Conservation (phyloP, 2,797 vertebrate genomes). For the Thunnus albacares region DNA sequence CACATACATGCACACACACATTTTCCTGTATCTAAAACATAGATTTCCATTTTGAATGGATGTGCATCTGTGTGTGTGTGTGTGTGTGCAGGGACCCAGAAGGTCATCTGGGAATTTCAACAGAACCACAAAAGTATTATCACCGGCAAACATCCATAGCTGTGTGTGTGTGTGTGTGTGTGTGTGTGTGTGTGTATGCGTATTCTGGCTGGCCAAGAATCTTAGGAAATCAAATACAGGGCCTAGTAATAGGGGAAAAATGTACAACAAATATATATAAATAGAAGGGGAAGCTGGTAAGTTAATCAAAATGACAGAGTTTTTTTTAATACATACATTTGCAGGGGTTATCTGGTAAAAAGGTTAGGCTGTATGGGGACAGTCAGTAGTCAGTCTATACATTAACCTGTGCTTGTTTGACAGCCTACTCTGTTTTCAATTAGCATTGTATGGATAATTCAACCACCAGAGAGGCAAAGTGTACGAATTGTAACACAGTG, state of each 20-base stretch:
- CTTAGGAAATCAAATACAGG: not conserved
- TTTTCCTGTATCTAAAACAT: conserved; percentile 46
- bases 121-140: conserved; percentile 36
- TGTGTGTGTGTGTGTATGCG: not conserved
- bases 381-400: conserved; percentile 58
- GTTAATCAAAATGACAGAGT: not conserved
- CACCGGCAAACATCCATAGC: conserved; percentile 17
- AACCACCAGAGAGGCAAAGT: not conserved
- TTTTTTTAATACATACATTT: conserved; percentile 16
- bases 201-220: not conserved
- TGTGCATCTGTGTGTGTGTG: conserved; percentile 16
- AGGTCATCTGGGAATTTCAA: conserved; percentile 48
- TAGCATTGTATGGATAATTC: conserved; percentile 10
- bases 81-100: conserved; percentile 23
- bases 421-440: conserved; percentile 26
- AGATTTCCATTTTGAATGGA: conserved; percentile 28
- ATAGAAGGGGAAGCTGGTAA: conserved; percentile 2
- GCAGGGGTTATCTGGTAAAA: conserved; percentile 35
- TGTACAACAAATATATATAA: conserved; percentile 4
- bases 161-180: conserved; percentile 4
- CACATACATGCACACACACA: conserved; percentile 24
- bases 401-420: conserved; percentile 57
- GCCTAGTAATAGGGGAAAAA: not conserved
- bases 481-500: conserved; percentile 5
- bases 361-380: conserved; percentile 46